Evolutionary conservation across 2,797 vertebrate genomes (phyloP).

Genomic region (Sebastes melanostomus): DNA sequence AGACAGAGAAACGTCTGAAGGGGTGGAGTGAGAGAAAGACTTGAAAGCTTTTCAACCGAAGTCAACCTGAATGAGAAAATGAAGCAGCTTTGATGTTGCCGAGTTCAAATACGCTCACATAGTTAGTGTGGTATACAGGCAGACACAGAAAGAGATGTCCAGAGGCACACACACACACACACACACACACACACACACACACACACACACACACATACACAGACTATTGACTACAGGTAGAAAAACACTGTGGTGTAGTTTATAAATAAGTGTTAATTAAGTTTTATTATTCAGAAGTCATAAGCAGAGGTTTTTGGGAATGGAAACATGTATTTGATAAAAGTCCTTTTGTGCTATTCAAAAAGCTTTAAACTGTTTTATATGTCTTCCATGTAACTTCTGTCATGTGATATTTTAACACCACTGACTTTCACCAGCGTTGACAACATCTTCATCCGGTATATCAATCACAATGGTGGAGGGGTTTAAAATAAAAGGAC

Average conservation of each 20-base stretch:
- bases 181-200: neutral
- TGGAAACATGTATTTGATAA: neutral
- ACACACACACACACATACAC: neutral
- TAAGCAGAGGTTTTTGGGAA: neutral
- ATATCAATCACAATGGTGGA: neutral
- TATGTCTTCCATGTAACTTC: neutral
- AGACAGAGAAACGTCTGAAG: conserved; percentile 12
- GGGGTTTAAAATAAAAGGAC: conserved; percentile 25
- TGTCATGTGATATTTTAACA: neutral
- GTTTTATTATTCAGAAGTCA: conserved; percentile 3
- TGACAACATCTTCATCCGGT: neutral
- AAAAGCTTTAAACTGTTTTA: neutral
- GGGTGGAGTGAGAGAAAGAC: conserved; percentile 21
- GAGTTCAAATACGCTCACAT: conserved; percentile 21
- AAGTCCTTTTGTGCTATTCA: neutral
- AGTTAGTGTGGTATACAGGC: conserved; percentile 29
- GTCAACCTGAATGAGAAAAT: conserved; percentile 50
- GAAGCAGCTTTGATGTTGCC: conserved; percentile 52
- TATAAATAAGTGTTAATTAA: neutral
- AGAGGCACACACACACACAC: neutral
- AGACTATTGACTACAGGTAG: conserved; percentile 4
- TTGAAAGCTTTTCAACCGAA: conserved; percentile 43
- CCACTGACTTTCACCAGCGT: neutral
- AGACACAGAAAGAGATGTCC: conserved; percentile 19
- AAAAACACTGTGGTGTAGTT: neutral